Evolutionary conservation across 1,140 invertebrate genomes (phyloP).

Genomic region (Caenorhabditis remanei): DNA sequence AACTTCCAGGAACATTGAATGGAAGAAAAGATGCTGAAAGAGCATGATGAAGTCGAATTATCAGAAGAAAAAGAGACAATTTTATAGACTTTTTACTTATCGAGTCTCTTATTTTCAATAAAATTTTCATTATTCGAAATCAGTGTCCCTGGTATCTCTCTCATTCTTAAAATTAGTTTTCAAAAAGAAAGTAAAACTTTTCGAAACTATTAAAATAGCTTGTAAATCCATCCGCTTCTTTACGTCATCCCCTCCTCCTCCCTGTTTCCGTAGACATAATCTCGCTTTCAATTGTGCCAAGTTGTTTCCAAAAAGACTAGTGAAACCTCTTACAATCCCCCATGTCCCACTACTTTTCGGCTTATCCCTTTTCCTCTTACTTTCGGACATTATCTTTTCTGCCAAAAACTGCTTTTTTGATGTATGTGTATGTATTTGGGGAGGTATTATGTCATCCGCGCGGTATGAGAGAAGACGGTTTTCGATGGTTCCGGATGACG

Average conservation of each 20-base stretch:
- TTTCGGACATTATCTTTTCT: constrained; percentile 48
- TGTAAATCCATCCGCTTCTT: constrained; percentile 31
- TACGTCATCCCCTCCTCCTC: not conserved
- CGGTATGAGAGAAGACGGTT: not conserved
- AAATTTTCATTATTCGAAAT: not conserved
- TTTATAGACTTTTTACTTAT: constrained; percentile 47
- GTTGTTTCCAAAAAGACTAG: constrained; percentile 31
- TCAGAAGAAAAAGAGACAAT: not conserved
- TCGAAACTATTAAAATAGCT: constrained; percentile 15
- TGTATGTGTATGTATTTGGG: not conserved
- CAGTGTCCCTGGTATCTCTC: not conserved
- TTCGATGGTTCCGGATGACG: constrained; percentile 49
- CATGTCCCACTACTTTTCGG: constrained; percentile 22
- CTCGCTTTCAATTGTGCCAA: constrained; percentile 56
- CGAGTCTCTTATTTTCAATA: constrained; percentile 17
- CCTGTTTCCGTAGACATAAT: constrained; percentile 9
- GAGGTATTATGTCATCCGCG: constrained; percentile 48
- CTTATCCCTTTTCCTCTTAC: constrained; percentile 35
- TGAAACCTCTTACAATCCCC: constrained; percentile 7
- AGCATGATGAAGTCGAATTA: not conserved
- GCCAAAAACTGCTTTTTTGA: constrained; percentile 45
- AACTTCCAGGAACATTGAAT: not conserved
- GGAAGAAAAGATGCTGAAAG: constrained; percentile 35
- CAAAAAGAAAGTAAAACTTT: not conserved
- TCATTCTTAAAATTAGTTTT: no score